phyloP scores from a whole-genome alignment of 37 sponge, comb jelly and placozoan species.

The Lycopodina hypogea region DNA sequence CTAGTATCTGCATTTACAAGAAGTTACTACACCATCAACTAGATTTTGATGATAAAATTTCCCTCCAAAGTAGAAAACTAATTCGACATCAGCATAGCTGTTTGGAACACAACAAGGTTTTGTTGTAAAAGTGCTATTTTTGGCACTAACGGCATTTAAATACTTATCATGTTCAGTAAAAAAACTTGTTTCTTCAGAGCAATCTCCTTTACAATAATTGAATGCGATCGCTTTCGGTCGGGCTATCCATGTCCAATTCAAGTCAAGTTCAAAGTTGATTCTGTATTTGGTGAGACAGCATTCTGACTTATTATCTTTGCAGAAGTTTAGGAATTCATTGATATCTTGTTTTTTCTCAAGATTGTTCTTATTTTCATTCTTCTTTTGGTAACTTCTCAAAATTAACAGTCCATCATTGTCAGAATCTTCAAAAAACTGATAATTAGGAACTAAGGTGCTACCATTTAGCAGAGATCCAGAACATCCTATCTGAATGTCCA shows the following conservation, averaged over 20 bases:
- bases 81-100: not conserved
- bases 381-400: not conserved
- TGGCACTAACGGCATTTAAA: not conserved
- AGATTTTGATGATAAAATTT: not conserved
- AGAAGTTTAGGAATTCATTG: too few relatives aligned
- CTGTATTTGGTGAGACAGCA: constrained; percentile 24
- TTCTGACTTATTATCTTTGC: not conserved
- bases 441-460: not conserved
- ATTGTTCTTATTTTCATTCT: not conserved
- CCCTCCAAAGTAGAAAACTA: constrained; percentile 4
- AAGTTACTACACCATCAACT: not conserved
- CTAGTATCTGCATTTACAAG: constrained; percentile 47
- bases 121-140: constrained; percentile 46
- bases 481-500: not conserved
- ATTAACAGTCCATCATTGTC: not conserved
- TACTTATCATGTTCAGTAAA: constrained; percentile 4
- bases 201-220: constrained; percentile 62
- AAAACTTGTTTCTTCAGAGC: constrained; percentile 23
- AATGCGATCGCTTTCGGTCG: constrained; percentile 12
- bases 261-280: constrained; percentile 37
- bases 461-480: not conserved
- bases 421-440: not conserved
- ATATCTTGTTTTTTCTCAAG: not conserved
- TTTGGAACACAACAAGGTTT: constrained; percentile 70
- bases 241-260: constrained; percentile 36